Base-by-base conservation (phyloP, 2,797 vertebrate genomes). In the Propithecus deckenii region DNA sequence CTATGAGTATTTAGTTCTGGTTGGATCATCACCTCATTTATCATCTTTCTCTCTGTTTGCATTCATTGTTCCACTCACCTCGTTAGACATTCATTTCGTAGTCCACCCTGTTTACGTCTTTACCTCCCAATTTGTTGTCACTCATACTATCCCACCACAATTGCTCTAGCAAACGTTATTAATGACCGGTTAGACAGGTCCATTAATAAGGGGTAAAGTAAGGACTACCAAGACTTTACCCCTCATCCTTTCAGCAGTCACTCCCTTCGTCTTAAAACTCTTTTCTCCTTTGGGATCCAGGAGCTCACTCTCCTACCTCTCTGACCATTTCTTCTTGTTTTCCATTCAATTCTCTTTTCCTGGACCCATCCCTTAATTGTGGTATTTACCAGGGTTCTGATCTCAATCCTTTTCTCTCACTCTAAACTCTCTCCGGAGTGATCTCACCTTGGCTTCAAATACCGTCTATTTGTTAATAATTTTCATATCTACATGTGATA, bases 271-370 rank as follows among this genome's bases (percentile, higher is more conserved):
- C 52, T 41, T 48, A 63, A 90, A 72, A 55, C 75, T 52, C 46
- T 52, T 57, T 74, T 63, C 25, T 35, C n/a, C 65, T 86, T 38
- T 69, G 80, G n/a, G 28, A 52, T 59, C 30, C 17, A 57, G 61
- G 28, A 74, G 10, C 28, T 57, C 57, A 43, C 22, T 92, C 48
- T 63, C 48, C 23, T 43, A 50, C 12, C 61, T 91, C 35, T 81
- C 50, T 93, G 78, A 57, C n/a, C n/a, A 95, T 74, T 94, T 78
- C 35, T 61, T 92, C 59, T 59, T 57, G 22, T 30, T 86, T 92
- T 92, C 69, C 22, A 79, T 76, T 92, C 4, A 23, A 14, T 83
- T 69, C 38, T 48, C 63, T 83, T 79, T 65, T 48, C 65, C 20
- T 80, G 30, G n/a, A 55, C 48, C n/a, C 30, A 74, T 35, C 9